A percentile compares a stretch with the other conserved stretches of the same genome.
phyloP scores from a whole-genome alignment of 2,888 invertebrate genomes.

The Melipona beecheii region DNA sequence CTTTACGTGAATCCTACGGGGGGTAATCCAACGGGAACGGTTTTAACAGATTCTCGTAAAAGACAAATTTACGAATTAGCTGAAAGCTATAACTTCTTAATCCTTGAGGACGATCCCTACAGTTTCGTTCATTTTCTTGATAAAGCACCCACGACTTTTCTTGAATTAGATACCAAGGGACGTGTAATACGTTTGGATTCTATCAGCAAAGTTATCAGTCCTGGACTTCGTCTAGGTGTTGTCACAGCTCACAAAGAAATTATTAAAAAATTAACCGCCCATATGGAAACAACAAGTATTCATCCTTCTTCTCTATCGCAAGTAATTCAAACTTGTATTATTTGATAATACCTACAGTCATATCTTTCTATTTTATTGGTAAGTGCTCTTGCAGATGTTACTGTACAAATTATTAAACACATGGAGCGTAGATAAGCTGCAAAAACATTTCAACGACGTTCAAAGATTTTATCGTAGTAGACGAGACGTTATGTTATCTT shows the following conservation, averaged over 20 bases:
- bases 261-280: slow-evolving; percentile 87
- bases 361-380: no score
- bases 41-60: slow-evolving; percentile 87
- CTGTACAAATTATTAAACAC: slow-evolving; percentile 85
- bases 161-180: slow-evolving; percentile 90
- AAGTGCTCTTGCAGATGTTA: slow-evolving; percentile 84
- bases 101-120: slow-evolving; percentile 93
- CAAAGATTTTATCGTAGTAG: slow-evolving; percentile 87
- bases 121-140: slow-evolving; percentile 90
- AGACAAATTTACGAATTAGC: slow-evolving; percentile 89
- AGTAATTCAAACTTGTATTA: slow-evolving; percentile 80
- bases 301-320: slow-evolving; percentile 88
- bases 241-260: slow-evolving; percentile 89
- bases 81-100: slow-evolving; percentile 90
- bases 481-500: slow-evolving; percentile 87
- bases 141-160: slow-evolving; percentile 87
- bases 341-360: no score
- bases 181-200: slow-evolving; percentile 92
- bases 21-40: slow-evolving; percentile 90
- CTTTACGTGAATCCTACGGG: slow-evolving; percentile 91
- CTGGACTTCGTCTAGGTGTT: slow-evolving; percentile 90
- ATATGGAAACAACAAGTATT: slow-evolving; percentile 88
- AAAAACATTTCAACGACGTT: slow-evolving; percentile 86
- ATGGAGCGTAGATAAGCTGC: slow-evolving; percentile 87
- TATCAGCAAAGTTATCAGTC: slow-evolving; percentile 90